Percentiles rank a stretch among this genome's conserved stretches.
Evolutionary conservation across 2,888 invertebrate species (phyloP).

Genomic region (Brenthis hecate): DNA sequence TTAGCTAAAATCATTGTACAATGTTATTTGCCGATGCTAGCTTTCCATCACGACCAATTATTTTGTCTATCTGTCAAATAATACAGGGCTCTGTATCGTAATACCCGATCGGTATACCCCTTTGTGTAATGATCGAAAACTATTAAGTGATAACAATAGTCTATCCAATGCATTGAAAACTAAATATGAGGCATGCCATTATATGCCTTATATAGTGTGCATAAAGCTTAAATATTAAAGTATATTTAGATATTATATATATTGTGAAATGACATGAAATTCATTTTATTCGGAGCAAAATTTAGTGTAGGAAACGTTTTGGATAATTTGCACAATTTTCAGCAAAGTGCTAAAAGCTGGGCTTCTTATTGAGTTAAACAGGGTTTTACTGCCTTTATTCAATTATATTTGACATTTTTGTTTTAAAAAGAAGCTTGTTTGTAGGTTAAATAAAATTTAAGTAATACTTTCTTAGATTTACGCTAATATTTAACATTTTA

Average conservation of each 20-base stretch:
- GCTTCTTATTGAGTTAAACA: too few species aligned
- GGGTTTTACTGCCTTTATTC: too few species aligned
- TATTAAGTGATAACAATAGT: conserved; percentile 29
- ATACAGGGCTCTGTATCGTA: conserved; percentile 12
- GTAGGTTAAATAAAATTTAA: too few species aligned
- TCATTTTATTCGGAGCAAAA: background rate
- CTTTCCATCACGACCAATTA: background rate
- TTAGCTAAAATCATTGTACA: too few species aligned
- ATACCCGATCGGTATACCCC: conserved; percentile 13
- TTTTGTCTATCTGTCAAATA: conserved; percentile 6
- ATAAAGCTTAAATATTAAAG: background rate
- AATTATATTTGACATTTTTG: too few species aligned
- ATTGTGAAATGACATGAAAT: background rate
- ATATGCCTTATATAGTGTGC: background rate
- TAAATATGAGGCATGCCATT: conserved; percentile 13
- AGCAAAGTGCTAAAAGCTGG: too few species aligned
- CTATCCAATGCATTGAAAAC: conserved; percentile 28
- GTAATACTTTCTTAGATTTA: too few species aligned
- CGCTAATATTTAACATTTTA: too few species aligned
- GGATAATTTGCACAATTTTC: too few species aligned
- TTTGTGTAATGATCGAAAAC: conserved; percentile 23
- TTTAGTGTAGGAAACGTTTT: too few species aligned
- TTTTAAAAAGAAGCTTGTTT: too few species aligned
- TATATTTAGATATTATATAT: background rate
- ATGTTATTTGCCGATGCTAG: background rate